phyloP scores from a whole-genome alignment of 2,888 invertebrate species.

The Falcaria lacertinaria region DNA sequence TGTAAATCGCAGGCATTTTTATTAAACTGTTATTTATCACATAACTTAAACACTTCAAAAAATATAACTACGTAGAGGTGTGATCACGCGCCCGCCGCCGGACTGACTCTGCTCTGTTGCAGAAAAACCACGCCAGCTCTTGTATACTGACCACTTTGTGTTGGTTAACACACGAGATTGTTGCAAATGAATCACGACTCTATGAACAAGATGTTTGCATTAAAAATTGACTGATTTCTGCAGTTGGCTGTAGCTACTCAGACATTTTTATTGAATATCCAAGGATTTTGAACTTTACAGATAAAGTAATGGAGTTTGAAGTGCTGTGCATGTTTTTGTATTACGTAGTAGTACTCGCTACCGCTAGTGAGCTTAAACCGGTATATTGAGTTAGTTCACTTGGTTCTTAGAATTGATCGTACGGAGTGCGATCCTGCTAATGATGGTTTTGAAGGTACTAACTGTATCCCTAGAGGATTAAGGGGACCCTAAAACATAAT shows the following conservation, averaged over 20 bases:
- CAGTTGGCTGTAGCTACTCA: no score
- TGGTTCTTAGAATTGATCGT: no score
- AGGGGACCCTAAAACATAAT: no score
- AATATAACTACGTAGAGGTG: constrained; percentile 12
- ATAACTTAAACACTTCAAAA: constrained; percentile 11
- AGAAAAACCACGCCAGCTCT: neutral
- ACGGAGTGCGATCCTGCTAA: no score
- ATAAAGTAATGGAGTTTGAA: neutral
- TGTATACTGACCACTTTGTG: neutral
- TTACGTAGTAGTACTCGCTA: no score
- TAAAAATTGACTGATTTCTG: no score
- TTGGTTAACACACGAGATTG: neutral
- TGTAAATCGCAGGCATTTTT: constrained; percentile 14
- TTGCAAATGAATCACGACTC: neutral
- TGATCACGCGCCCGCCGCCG: constrained; percentile 1
- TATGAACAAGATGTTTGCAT: neutral
- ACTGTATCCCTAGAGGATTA: no score
- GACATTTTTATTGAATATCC: no score
- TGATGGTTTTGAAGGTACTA: neutral
- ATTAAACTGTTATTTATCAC: constrained; percentile 12
- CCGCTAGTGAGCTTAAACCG: neutral
- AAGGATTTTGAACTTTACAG: neutral
- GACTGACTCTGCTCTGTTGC: neutral
- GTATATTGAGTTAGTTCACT: neutral
- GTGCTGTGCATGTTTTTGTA: no score